These are phyloP conservation scores for Diorhabda carinulata DNA, from an alignment of 1,140 invertebrate species.

Conservation along the genomic window DNA sequence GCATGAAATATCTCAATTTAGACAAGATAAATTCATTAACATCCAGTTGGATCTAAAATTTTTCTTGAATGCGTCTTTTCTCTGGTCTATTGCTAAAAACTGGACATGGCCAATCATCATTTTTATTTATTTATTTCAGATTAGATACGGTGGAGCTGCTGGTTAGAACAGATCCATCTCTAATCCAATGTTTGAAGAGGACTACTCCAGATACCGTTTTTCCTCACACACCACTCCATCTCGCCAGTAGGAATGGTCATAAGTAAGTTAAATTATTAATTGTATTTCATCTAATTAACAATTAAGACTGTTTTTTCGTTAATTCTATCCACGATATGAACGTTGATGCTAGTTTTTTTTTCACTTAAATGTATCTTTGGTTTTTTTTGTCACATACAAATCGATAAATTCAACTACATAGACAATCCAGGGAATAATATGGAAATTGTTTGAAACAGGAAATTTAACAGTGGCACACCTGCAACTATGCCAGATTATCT, in stretches of 20 bases:
- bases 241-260: constrained; percentile 91
- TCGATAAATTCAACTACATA: not conserved
- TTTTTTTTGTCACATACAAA: not conserved
- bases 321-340: too few relatives aligned
- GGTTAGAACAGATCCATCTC: constrained; percentile 72
- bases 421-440: not conserved
- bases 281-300: too few relatives aligned
- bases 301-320: too few relatives aligned
- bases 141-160: constrained; percentile 85
- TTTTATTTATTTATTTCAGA: constrained; percentile 49
- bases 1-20: too few relatives aligned
- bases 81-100: too few relatives aligned
- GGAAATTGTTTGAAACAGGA: not conserved
- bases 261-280: constrained; percentile 55
- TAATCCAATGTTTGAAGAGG: constrained; percentile 66
- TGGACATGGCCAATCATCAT: too few relatives aligned
- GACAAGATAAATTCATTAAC: too few relatives aligned
- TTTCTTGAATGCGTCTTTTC: too few relatives aligned
- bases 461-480: not conserved
- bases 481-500: not conserved
- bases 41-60: too few relatives aligned
- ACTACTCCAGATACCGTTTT: constrained; percentile 60
- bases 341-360: too few relatives aligned
- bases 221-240: constrained; percentile 85
- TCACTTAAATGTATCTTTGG: too few relatives aligned